These are phyloP conservation scores for Scytalopus superciliaris DNA, from an alignment of 2,113 vertebrate species.

Conservation along the genomic window DNA sequence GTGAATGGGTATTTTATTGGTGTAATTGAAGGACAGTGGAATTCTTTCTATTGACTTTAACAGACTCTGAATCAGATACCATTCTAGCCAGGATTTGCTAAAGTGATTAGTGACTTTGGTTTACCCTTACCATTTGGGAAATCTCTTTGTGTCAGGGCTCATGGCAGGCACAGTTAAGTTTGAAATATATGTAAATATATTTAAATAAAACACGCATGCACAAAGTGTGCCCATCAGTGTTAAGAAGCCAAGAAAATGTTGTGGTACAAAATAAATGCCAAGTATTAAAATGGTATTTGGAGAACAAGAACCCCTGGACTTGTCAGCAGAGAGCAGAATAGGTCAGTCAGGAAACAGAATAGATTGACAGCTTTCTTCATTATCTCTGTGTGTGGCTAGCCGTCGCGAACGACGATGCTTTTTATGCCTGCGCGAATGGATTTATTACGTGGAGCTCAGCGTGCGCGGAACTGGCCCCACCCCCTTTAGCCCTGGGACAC, in stretches of 20 bases:
- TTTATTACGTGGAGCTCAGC: too few relatives aligned
- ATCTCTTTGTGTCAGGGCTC: background rate
- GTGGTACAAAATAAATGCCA: background rate
- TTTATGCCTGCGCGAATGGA: too few relatives aligned
- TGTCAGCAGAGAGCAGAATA: background rate
- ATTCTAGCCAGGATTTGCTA: background rate
- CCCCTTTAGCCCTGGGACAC: too few relatives aligned
- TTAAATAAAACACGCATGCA: background rate
- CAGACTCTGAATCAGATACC: background rate
- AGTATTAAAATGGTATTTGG: background rate
- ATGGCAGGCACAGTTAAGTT: background rate
- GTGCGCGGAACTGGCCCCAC: too few relatives aligned
- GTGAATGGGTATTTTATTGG: background rate
- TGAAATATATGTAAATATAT: background rate
- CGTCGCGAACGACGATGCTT: too few relatives aligned
- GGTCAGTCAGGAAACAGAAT: background rate
- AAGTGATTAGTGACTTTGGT: background rate
- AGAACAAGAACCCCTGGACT: background rate
- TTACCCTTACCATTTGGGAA: conserved; percentile 1
- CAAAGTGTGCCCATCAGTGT: background rate
- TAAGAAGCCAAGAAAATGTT: background rate
- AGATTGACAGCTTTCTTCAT: background rate
- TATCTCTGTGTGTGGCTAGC: background rate
- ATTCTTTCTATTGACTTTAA: conserved; percentile 16
- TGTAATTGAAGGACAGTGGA: background rate